Evolutionary conservation across 2,888 invertebrate species (phyloP).

Genomic region (Eupithecia exiguata): DNA sequence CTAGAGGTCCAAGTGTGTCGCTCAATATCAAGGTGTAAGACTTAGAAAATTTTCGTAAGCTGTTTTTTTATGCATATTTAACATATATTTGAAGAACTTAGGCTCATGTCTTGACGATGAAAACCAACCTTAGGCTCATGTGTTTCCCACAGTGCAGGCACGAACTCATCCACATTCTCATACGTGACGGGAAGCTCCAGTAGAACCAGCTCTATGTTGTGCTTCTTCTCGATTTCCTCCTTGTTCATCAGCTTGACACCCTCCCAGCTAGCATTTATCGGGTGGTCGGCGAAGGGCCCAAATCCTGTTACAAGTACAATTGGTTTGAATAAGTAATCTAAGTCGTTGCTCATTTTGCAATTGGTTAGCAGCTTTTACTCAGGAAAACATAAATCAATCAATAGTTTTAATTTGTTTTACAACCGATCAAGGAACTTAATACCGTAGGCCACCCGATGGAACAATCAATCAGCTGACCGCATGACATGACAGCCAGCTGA

Average conservation of each 20-base stretch:
- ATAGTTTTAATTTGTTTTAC: background rate
- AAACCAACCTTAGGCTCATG: conserved; percentile 86
- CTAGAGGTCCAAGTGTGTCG: too few relatives aligned
- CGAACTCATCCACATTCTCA: conserved; percentile 84
- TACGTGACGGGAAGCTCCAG: conserved; percentile 89
- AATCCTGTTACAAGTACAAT: conserved; percentile 89
- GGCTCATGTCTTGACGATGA: too few relatives aligned
- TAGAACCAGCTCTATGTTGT: conserved; percentile 67
- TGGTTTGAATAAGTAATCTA: conserved; percentile 64
- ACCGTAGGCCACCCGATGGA: background rate
- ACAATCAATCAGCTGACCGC: background rate
- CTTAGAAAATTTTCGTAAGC: too few relatives aligned
- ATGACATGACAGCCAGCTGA: background rate
- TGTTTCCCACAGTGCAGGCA: conserved; percentile 88
- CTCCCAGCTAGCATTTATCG: conserved; percentile 92
- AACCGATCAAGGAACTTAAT: too few relatives aligned
- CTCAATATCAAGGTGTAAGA: too few relatives aligned
- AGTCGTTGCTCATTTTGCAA: conserved; percentile 54
- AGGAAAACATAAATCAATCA: conserved; percentile 8
- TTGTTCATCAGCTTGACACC: conserved; percentile 87
- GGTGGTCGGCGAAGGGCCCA: conserved; percentile 89
- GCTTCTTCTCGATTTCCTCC: conserved; percentile 77
- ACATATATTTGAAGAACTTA: too few relatives aligned
- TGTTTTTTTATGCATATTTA: too few relatives aligned
- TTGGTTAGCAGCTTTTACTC: background rate